Conservation (phyloP, 2,797 vertebrate genomes). For the Kryptopterus vitreolus region DNA sequence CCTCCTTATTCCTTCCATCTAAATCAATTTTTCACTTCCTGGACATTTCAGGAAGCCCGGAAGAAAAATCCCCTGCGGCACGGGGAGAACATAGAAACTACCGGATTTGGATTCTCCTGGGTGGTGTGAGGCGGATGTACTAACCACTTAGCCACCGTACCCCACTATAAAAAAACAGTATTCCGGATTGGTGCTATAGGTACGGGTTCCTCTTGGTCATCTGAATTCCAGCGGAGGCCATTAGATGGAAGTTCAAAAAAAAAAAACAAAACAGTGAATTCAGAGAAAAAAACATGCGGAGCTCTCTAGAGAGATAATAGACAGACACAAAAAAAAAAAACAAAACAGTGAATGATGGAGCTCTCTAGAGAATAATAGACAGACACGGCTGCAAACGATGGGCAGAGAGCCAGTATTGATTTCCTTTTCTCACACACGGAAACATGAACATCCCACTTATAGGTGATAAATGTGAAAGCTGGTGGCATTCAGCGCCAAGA, state of each 20-base stretch:
- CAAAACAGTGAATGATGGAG: not conserved
- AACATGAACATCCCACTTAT: conserved; percentile 35
- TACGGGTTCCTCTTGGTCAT: not conserved
- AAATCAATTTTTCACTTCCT: no score
- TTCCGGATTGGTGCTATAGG: not conserved
- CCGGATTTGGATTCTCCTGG: no score
- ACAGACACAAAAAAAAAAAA: not conserved
- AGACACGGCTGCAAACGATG: not conserved
- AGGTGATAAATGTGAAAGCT: not conserved
- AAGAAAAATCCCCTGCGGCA: no score
- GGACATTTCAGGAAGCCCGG: no score
- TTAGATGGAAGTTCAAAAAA: conserved; percentile 2
- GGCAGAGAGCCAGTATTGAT: conserved; percentile 38
- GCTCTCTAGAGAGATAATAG: conserved; percentile 8
- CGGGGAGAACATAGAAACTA: no score
- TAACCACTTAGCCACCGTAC: no score
- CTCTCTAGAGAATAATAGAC: conserved; percentile 6
- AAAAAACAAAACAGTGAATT: not conserved
- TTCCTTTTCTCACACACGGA: conserved; percentile 23
- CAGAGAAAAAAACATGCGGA: no score
- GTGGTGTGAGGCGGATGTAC: no score
- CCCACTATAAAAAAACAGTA: no score
- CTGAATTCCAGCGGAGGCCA: not conserved
- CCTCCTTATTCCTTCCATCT: no score
- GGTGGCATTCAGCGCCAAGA: conserved; percentile 14